Percentiles rank a stretch among this genome's conserved stretches.
Conservation (phyloP, 1,140 invertebrate species). For the Centruroides vittatus region DNA sequence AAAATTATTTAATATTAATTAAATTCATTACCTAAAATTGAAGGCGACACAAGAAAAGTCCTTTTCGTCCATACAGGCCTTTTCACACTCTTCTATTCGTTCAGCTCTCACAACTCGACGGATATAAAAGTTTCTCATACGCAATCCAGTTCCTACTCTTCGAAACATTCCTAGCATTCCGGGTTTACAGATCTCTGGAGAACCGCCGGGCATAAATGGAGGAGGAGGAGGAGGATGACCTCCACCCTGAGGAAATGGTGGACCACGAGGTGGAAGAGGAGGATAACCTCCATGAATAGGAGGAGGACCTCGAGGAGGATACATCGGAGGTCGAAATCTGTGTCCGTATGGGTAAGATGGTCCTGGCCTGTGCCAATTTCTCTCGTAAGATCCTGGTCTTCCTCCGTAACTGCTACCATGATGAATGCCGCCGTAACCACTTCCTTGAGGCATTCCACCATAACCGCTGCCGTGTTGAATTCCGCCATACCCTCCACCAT, state of each 20-base stretch:
- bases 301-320: background rate
- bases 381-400: background rate
- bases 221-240: background rate
- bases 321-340: background rate
- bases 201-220: background rate
- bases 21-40: slow-evolving; percentile 34
- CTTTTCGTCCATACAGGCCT: slow-evolving; percentile 61
- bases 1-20: background rate
- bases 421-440: background rate
- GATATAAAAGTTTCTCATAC: slow-evolving; percentile 62
- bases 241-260: background rate
- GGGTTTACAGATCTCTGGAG: slow-evolving; percentile 5
- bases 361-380: background rate
- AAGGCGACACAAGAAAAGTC: slow-evolving; percentile 75
- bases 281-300: slow-evolving; percentile 3
- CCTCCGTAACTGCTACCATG: background rate
- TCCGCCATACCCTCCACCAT: background rate
- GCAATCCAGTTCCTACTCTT: slow-evolving; percentile 48
- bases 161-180: slow-evolving; percentile 9
- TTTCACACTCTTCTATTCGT: slow-evolving; percentile 57
- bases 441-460: background rate
- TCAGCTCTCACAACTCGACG: slow-evolving; percentile 53
- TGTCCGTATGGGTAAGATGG: background rate
- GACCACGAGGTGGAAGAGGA: background rate
- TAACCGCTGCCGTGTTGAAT: background rate